These are phyloP conservation scores for Karalla daura DNA, from an alignment of 2,797 vertebrate species.

Conservation along the genomic window DNA sequence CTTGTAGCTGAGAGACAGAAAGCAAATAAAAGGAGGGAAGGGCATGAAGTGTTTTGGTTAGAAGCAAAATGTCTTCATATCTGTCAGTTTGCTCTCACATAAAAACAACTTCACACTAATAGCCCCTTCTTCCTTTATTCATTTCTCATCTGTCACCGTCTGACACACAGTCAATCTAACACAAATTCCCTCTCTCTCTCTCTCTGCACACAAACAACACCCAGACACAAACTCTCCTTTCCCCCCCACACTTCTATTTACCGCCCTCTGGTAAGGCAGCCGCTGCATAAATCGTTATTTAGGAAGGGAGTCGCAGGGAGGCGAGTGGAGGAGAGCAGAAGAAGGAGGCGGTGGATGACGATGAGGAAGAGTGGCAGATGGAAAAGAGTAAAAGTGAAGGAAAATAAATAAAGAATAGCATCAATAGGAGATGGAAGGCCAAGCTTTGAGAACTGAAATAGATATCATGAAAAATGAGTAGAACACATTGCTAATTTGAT, in stretches of 20 bases:
- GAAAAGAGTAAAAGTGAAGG: neutral
- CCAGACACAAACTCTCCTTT: slow-evolving; percentile 5
- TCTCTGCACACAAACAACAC: slow-evolving; percentile 15
- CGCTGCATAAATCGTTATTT: slow-evolving; percentile 30
- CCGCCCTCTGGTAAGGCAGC: slow-evolving; percentile 25
- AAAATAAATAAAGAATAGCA: neutral
- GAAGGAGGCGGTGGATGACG: neutral
- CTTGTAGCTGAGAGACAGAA: neutral
- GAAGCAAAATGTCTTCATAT: slow-evolving; percentile 25
- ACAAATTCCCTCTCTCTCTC: slow-evolving; percentile 4
- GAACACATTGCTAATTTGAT: neutral
- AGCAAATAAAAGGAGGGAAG: neutral
- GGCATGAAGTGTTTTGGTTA: slow-evolving; percentile 14
- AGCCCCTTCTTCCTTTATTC: slow-evolving; percentile 17
- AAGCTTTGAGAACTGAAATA: no score
- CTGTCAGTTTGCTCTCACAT: slow-evolving; percentile 28
- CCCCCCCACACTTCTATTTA: slow-evolving; percentile 19
- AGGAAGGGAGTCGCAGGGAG: slow-evolving; percentile 1
- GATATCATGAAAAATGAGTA: neutral
- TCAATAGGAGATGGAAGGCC: neutral
- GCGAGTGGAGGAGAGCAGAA: neutral
- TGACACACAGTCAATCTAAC: slow-evolving; percentile 12
- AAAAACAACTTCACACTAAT: slow-evolving; percentile 34
- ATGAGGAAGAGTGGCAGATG: neutral
- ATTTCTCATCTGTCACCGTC: slow-evolving; percentile 18